Percentiles rank a stretch among this genome's conserved stretches.
These are phyloP conservation scores for Gymnobelideus leadbeateri DNA, from an alignment of 2,113 vertebrate genomes.

Conservation along the genomic window DNA sequence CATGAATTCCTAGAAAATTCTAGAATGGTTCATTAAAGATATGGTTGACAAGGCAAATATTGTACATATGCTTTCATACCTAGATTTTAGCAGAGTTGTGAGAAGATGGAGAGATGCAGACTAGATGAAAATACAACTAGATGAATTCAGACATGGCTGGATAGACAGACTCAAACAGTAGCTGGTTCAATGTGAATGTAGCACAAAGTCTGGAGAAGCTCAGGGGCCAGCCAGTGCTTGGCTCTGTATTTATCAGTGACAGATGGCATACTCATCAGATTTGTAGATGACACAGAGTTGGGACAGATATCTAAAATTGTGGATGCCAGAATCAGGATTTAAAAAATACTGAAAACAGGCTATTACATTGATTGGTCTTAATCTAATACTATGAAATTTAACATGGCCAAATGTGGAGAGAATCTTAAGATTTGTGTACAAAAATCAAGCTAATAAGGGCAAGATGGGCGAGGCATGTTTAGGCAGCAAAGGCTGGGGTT, in stretches of 20 bases:
- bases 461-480: neutral
- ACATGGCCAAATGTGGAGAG: neutral
- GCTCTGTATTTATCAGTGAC: neutral
- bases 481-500: neutral
- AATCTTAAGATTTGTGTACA: neutral
- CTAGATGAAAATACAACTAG: neutral
- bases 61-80: neutral
- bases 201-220: neutral
- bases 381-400: neutral
- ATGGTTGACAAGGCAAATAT: neutral
- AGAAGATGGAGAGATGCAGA: neutral
- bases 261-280: neutral
- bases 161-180: neutral
- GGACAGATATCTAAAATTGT: neutral
- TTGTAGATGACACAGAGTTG: neutral
- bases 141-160: neutral
- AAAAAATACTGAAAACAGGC: neutral
- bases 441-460: neutral
- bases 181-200: neutral
- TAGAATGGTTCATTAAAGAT: neutral
- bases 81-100: neutral
- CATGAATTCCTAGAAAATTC: neutral
- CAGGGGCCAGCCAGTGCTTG: neutral
- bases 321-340: neutral
- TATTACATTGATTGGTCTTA: neutral